Conservation (phyloP, 2,888 invertebrate species). For the Drosophila demipolita region DNA sequence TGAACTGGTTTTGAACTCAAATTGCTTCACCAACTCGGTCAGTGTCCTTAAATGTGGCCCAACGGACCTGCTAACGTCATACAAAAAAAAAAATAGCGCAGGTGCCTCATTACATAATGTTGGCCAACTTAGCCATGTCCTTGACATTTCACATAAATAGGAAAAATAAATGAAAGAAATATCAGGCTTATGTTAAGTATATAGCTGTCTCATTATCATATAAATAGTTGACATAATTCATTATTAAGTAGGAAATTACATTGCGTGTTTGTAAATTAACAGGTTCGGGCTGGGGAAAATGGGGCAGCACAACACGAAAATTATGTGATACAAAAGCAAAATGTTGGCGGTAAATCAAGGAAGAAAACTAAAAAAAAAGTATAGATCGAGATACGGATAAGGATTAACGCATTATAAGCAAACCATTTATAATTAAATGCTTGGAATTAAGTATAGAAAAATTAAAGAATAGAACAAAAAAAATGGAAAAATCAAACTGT, state of each 20-base stretch:
- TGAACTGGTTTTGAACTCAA: constrained; percentile 27
- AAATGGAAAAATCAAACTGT: background rate
- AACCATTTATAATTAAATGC: background rate
- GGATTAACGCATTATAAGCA: background rate
- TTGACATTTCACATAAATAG: constrained; percentile 42
- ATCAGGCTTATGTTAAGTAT: constrained; percentile 21
- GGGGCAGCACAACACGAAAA: constrained; percentile 34
- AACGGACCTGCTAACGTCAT: constrained; percentile 40
- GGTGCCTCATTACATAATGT: constrained; percentile 22
- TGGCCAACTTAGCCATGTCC: constrained; percentile 29
- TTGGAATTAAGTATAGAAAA: background rate
- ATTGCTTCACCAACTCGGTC: constrained; percentile 24
- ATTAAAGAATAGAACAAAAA: background rate
- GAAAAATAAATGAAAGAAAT: background rate
- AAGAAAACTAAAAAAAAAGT: background rate
- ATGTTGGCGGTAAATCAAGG: constrained; percentile 9
- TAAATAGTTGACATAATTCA: constrained; percentile 52
- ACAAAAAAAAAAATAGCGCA: constrained; percentile 4
- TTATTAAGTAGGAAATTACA: constrained; percentile 64
- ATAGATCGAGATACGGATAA: constrained; percentile 4
- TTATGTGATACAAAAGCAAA: constrained; percentile 18
- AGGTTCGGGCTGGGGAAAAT: constrained; percentile 32
- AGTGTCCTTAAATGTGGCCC: constrained; percentile 49
- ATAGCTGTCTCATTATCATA: constrained; percentile 62
- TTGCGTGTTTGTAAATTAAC: constrained; percentile 69